Conservation (phyloP, 2,888 invertebrate genomes). For the Dasypogon diadema region DNA sequence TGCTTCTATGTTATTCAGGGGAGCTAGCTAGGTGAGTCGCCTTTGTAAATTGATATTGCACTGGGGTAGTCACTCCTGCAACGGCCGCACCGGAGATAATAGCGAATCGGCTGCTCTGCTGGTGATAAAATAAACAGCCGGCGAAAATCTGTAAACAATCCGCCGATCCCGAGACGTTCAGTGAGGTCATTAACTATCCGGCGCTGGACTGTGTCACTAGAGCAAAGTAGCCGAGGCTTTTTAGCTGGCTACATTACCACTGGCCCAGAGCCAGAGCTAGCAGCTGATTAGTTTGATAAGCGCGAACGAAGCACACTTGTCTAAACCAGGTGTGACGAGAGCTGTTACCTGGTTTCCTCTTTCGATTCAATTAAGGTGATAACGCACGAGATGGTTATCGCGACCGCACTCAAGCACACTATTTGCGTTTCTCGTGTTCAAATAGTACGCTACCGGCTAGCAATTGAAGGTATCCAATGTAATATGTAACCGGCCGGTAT, state of each 20-base stretch:
- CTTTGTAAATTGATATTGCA: conserved; percentile 4
- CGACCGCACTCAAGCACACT: conserved; percentile 17
- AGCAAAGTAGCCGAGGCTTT: not conserved
- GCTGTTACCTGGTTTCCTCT: conserved; percentile 1
- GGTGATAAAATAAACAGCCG: not conserved
- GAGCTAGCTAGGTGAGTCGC: not conserved
- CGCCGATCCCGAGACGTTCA: not conserved
- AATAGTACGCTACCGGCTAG: no score
- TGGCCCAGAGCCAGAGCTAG: not conserved
- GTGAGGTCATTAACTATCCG: conserved; percentile 15
- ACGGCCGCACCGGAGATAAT: not conserved
- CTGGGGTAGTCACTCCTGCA: not conserved
- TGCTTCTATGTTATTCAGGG: not conserved
- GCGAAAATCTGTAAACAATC: conserved; percentile 18
- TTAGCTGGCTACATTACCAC: conserved; percentile 4
- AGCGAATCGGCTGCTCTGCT: not conserved
- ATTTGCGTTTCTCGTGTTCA: no score
- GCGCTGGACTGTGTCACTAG: conserved; percentile 16
- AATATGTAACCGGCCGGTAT: conserved; percentile 21
- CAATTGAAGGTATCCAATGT: no score
- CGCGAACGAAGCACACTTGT: not conserved
- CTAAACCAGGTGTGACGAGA: not conserved
- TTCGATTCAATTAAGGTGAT: conserved; percentile 9
- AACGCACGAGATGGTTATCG: conserved; percentile 32
- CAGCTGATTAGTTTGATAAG: conserved; percentile 14